These are phyloP conservation scores for Pangasius krempfi DNA, from an alignment of 2,797 vertebrate genomes.

Conservation along the genomic window DNA sequence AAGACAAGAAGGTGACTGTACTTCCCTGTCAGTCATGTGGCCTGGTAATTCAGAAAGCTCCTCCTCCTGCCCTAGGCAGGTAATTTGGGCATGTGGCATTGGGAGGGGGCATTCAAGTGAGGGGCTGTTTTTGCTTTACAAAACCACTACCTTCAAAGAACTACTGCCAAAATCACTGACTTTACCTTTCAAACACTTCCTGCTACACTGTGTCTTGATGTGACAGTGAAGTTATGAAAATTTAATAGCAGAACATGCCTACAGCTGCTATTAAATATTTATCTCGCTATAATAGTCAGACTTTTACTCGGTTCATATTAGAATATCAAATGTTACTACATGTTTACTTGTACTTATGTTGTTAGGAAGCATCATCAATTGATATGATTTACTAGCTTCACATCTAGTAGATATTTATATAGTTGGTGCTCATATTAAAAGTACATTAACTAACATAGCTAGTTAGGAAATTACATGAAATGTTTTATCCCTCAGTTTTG, in stretches of 20 bases:
- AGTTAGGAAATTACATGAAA: neutral
- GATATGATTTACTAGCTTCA: neutral
- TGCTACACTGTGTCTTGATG: neutral
- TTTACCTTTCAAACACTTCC: neutral
- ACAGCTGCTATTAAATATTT: neutral
- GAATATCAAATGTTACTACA: no score
- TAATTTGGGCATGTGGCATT: neutral
- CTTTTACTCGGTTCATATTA: neutral
- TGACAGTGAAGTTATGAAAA: neutral
- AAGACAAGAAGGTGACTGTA: neutral
- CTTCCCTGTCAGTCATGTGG: neutral
- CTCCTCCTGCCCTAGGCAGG: neutral
- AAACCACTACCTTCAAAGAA: neutral
- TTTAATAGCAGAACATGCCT: neutral
- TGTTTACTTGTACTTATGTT: neutral
- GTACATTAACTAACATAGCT: neutral
- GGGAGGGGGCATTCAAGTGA: neutral
- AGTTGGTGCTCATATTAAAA: neutral
- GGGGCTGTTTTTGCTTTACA: neutral
- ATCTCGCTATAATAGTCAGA: neutral
- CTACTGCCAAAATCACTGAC: neutral
- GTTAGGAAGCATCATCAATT: neutral
- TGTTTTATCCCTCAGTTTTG: neutral
- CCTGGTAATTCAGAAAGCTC: neutral
- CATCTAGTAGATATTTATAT: neutral